Evolutionary conservation across 2,113 vertebrate species (phyloP).

Genomic region (Tyrannus savana): DNA sequence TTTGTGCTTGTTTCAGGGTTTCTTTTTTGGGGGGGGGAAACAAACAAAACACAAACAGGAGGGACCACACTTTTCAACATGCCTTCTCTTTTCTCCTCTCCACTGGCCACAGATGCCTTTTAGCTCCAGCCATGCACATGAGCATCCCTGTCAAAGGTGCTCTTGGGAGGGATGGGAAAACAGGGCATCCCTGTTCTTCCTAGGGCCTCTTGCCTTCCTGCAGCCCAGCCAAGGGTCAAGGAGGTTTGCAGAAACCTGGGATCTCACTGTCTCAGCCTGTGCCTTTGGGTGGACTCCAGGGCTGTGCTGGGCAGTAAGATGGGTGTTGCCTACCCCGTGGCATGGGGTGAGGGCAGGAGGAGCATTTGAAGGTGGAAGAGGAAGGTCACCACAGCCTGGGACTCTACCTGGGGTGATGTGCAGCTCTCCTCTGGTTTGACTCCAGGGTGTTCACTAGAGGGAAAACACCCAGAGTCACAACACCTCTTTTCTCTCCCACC

Average conservation of each 20-base stretch:
- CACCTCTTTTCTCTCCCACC: neutral
- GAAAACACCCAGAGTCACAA: neutral
- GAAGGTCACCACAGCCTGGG: neutral
- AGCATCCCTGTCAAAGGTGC: neutral
- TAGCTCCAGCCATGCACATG: accelerated
- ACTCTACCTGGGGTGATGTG: accelerated
- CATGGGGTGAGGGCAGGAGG: neutral
- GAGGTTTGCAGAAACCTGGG: neutral
- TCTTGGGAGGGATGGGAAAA: neutral
- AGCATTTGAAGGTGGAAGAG: neutral
- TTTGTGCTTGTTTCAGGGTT: neutral
- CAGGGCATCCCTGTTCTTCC: neutral
- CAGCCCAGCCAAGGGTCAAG: neutral
- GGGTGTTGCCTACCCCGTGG: neutral
- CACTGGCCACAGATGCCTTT: accelerated
- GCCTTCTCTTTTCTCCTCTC: neutral
- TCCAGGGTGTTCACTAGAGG: neutral
- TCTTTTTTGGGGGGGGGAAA: neutral
- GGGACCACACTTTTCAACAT: accelerated
- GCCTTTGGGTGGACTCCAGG: neutral
- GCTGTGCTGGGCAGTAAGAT: neutral
- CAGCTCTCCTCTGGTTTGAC: neutral
- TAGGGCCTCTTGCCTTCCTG: neutral
- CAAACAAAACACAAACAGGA: neutral
- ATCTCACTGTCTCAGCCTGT: neutral